Evolutionary conservation across 2,888 invertebrate genomes (phyloP), one percentile per base, ranked within the genome.

Genomic region (Dynastes grantii): DNA sequence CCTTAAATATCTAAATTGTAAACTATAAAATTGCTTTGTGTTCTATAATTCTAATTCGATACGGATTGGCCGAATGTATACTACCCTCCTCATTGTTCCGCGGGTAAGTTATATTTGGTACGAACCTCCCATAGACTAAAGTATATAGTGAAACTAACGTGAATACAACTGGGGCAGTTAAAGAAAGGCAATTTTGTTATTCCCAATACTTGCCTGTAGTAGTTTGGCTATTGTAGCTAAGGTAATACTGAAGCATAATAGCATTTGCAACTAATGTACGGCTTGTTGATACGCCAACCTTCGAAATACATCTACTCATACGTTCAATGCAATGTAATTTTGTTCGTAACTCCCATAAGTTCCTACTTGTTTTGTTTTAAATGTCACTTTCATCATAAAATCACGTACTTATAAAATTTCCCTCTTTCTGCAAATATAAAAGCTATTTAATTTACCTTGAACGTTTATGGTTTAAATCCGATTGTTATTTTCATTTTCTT

Each of bases 21-120:
- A 80, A 80, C 81, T 82, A 83, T 82, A 84, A 85, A 85, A 85
- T 84, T 84, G 84, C 84, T 84, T 85, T 84, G 84, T 85, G 85
- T 82, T 81, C 84, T 84, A 83, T 85, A 85, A 85, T 85, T 84
- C 85, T 82, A 80, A 84, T 85, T 85, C 82, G 85, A 85, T 82
- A 81, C 84, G 84, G 83, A 81, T 83, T 81, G 81, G 82, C 82
- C 68, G 58, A 79, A 58, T 68, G 70, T 53, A 70, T 78, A 71
- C 68, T 13, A 27, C 70, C 68, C 68, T 68, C 68, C 68, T 68
- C 55, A 58, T 61, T 70, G 70, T 77, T 70, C 58, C 68, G 55
- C 45, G 9, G 77, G 61, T 45, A n/a, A 27, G 51, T 70, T 51
- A 49, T 53, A 16, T 70, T 4, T 45, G 29, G 40, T 70, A 8